phyloP scores from a whole-genome alignment of 37 sponge, comb jelly and placozoan species.

The Diacarnus erythraeanus region DNA sequence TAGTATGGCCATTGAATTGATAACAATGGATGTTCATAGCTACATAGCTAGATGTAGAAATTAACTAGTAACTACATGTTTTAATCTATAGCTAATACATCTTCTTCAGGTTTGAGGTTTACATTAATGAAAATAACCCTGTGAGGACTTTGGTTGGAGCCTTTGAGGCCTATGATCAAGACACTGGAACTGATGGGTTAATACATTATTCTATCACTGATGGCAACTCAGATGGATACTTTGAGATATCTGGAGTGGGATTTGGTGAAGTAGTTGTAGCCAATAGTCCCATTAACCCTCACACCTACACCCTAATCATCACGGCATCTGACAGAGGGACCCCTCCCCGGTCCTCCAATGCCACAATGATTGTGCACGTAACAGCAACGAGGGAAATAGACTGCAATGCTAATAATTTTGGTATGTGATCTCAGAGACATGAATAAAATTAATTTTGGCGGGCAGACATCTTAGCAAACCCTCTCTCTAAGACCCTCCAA shows the following conservation, averaged over 20 bases:
- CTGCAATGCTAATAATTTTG: slow-evolving; percentile 13
- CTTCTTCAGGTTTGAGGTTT: not conserved
- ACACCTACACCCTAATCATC: slow-evolving; percentile 29
- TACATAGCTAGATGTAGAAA: not conserved
- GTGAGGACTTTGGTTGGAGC: slow-evolving; percentile 16
- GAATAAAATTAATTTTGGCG: not conserved
- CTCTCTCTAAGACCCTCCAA: too few species aligned
- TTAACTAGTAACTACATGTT: not conserved
- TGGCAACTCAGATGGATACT: slow-evolving; percentile 53
- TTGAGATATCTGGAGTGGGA: slow-evolving; percentile 7
- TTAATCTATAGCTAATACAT: too few species aligned
- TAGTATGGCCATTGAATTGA: not conserved
- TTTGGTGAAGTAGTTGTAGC: slow-evolving; percentile 15
- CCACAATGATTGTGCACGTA: slow-evolving; percentile 30
- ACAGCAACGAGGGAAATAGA: slow-evolving; percentile 26
- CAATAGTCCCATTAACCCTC: slow-evolving; percentile 21
- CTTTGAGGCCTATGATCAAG: slow-evolving; percentile 40
- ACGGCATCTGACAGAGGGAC: slow-evolving; percentile 32
- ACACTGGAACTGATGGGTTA: slow-evolving; percentile 37
- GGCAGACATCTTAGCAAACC: not conserved
- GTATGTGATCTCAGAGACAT: slow-evolving; percentile 4
- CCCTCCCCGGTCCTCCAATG: slow-evolving; percentile 19
- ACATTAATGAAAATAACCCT: slow-evolving; percentile 2
- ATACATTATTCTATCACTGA: slow-evolving; percentile 33
- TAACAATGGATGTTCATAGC: not conserved